These are phyloP conservation scores for Rambutsinella grinnellia DNA, from an alignment of 2,888 invertebrate species.

Conservation along the genomic window DNA sequence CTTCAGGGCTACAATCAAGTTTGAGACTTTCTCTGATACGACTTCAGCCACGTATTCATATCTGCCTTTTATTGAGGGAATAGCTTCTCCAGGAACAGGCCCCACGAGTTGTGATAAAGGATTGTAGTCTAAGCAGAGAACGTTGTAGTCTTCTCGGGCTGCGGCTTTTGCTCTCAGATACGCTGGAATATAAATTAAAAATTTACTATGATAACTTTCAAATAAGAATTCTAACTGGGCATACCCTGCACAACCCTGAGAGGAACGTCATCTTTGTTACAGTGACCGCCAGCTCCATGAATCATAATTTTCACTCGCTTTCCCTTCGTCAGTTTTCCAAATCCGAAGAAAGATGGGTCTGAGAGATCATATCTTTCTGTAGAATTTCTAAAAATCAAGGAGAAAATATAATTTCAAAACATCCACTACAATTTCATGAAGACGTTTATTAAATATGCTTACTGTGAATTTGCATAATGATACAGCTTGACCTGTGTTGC, in stretches of 20 bases:
- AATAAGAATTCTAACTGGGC: not conserved
- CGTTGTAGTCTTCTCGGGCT: slow-evolving; percentile 18
- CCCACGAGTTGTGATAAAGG: slow-evolving; percentile 1
- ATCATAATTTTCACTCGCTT: slow-evolving; percentile 3
- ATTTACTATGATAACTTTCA: too few species aligned
- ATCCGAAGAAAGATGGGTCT: not conserved
- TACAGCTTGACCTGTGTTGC: too few species aligned
- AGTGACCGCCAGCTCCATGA: slow-evolving; percentile 16
- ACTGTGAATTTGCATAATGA: too few species aligned
- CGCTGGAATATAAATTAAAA: not conserved
- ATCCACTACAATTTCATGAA: too few species aligned
- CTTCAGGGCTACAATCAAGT: slow-evolving; percentile 4
- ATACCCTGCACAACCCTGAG: slow-evolving; percentile 2
- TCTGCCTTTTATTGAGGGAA: not conserved
- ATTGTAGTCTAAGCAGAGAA: slow-evolving; percentile 19
- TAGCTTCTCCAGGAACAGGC: not conserved
- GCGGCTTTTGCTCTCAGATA: slow-evolving; percentile 11
- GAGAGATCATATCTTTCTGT: slow-evolving; percentile 9
- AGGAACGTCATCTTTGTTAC: slow-evolving; percentile 10
- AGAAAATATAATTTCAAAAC: too few species aligned
- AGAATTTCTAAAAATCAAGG: slow-evolving; percentile 13
- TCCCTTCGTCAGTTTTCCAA: not conserved
- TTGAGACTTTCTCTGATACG: slow-evolving; percentile 14
- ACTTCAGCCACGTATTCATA: slow-evolving; percentile 15
- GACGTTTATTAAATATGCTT: too few species aligned